Evolutionary conservation across 2,797 vertebrate genomes (phyloP).

Genomic region (Columba guinea): DNA sequence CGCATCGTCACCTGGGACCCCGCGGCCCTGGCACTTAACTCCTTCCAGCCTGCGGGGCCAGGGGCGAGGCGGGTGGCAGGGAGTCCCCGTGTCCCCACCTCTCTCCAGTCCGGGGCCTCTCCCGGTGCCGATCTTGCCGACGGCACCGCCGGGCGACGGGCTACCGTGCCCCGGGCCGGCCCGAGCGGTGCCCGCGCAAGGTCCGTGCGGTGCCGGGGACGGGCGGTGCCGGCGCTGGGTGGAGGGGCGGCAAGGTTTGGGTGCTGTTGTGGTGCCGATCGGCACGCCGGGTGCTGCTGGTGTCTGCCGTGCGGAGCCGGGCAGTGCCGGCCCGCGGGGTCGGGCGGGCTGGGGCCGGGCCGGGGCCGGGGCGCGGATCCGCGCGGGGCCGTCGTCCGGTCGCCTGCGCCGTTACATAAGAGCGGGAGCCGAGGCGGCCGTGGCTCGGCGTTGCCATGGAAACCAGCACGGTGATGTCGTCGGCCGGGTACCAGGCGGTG

Average conservation of each 20-base stretch:
- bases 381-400: neutral
- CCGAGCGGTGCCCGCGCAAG: no score
- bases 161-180: no score
- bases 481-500: constrained; percentile 20
- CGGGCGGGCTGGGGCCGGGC: neutral
- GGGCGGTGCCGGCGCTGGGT: neutral
- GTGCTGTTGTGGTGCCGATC: neutral
- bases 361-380: neutral
- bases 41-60: neutral
- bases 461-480: constrained; percentile 63
- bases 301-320: accelerated
- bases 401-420: constrained; percentile 58
- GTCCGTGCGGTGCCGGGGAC: neutral
- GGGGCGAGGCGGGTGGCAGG: neutral
- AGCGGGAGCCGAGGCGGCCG: constrained; percentile 53
- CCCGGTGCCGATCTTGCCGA: no score
- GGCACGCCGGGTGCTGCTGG: neutral
- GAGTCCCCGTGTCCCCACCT: neutral
- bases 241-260: neutral
- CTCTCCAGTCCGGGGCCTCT: no score
- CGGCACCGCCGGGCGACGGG: no score
- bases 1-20: constrained; percentile 29
- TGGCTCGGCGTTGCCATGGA: constrained; percentile 60
- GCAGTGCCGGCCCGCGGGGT: neutral
- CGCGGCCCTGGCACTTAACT: neutral